Percentiles rank a stretch among this genome's conserved stretches.
phyloP scores from a whole-genome alignment of 2,113 vertebrate genomes.

The Euleptes europaea region DNA sequence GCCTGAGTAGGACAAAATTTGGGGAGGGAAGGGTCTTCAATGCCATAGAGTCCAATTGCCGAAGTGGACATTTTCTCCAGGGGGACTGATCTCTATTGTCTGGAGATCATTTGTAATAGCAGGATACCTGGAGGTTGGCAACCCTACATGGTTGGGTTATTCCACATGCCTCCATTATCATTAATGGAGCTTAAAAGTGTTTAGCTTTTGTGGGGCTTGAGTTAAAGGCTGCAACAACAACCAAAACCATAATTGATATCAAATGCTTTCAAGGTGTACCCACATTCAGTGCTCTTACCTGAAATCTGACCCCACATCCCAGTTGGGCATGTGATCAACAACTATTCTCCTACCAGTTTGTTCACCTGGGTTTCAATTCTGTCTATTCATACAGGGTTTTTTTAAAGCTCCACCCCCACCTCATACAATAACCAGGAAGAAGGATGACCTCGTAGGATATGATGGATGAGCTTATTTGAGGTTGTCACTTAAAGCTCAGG shows the following conservation, averaged over 20 bases:
- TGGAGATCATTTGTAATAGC: no score
- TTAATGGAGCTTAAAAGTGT: neutral
- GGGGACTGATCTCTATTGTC: no score
- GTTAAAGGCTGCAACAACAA: neutral
- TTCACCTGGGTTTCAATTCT: neutral
- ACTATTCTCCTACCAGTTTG: neutral
- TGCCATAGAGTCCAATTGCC: no score
- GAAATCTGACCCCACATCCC: neutral
- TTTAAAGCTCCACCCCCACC: conserved; percentile 3
- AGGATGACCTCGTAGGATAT: conserved; percentile 36
- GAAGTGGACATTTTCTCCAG: no score
- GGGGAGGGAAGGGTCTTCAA: no score
- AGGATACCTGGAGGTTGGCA: no score
- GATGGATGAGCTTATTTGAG: conserved; percentile 54
- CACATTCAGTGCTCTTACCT: neutral
- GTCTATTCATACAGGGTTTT: neutral
- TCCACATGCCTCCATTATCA: neutral
- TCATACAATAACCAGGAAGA: neutral
- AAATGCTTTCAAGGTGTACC: neutral
- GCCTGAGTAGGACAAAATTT: no score
- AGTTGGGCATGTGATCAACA: neutral
- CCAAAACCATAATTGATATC: neutral
- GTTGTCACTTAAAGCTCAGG: conserved; percentile 48
- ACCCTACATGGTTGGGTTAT: neutral
- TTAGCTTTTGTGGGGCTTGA: neutral